Evolutionary conservation across 2,113 vertebrate species (phyloP).

Genomic region (Brachirus orientalis): DNA sequence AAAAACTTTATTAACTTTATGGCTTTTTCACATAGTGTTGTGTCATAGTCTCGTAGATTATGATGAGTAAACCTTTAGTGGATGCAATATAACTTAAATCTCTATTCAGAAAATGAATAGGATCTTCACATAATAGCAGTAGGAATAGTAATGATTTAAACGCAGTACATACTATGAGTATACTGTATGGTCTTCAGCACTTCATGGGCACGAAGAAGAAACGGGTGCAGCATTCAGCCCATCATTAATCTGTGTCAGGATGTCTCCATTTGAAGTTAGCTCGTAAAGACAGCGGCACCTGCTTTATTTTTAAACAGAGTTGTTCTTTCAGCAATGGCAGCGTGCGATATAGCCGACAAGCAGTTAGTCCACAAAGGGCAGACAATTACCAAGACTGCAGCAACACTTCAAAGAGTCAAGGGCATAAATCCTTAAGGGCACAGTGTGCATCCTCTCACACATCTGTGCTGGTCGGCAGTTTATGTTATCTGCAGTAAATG

Average conservation of each 20-base stretch:
- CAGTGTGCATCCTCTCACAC: conserved; percentile 46
- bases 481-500: conserved; percentile 50
- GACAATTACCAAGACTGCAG: conserved; percentile 68
- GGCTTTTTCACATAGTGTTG: no score
- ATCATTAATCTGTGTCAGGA: conserved; percentile 34
- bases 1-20: no score
- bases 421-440: conserved; percentile 64
- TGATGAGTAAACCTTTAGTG: no score
- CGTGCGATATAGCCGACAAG: conserved; percentile 56
- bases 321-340: conserved; percentile 41
- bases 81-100: no score
- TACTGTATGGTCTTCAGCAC: not conserved
- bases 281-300: conserved; percentile 21
- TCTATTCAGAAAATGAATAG: no score
- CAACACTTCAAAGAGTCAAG: conserved; percentile 65
- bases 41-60: no score
- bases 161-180: no score
- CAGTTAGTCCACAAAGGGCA: conserved; percentile 77
- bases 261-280: conserved; percentile 36
- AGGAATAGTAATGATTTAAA: no score
- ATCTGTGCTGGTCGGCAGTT: conserved; percentile 42
- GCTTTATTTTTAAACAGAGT: conserved; percentile 32
- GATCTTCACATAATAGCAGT: no score
- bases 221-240: not conserved
- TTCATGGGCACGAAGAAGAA: conserved; percentile 20